These are phyloP conservation scores for Andrena bicolor DNA, from an alignment of 2,888 invertebrate species.

Conservation along the genomic window DNA sequence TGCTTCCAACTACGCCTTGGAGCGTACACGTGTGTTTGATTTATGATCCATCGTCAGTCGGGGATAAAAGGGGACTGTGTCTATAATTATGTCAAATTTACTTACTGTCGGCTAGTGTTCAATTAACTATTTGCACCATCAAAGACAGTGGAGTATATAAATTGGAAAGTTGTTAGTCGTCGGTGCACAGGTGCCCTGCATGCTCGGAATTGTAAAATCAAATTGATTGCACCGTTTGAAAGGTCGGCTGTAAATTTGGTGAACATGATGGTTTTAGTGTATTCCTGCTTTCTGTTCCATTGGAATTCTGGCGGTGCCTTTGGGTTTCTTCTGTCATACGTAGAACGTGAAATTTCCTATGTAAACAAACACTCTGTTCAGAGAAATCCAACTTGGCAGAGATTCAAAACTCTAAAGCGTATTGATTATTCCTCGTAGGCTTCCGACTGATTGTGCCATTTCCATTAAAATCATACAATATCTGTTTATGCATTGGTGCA, in stretches of 20 bases:
- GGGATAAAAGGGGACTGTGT: not conserved
- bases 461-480: conserved; percentile 6
- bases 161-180: too few relatives aligned
- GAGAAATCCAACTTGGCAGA: conserved; percentile 8
- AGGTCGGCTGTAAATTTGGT: conserved; percentile 11
- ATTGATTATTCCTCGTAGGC: conserved; percentile 12
- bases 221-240: too few relatives aligned
- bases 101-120: not conserved
- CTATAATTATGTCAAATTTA: conserved; percentile 33
- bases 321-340: conserved; percentile 23
- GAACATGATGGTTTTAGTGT: not conserved
- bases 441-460: not conserved
- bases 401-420: conserved; percentile 18
- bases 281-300: conserved; percentile 30
- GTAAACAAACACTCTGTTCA: not conserved
- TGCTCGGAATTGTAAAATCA: too few relatives aligned
- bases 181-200: too few relatives aligned
- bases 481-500: conserved; percentile 2
- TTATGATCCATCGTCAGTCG: conserved; percentile 36
- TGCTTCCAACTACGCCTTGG: not conserved
- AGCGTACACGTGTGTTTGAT: conserved; percentile 44
- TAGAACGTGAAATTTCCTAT: conserved; percentile 14
- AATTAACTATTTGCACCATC: not conserved
- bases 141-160: not conserved
- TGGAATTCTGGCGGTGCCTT: conserved; percentile 24